Conservation (phyloP, 2,113 vertebrate species). For the Camelus dromedarius region DNA sequence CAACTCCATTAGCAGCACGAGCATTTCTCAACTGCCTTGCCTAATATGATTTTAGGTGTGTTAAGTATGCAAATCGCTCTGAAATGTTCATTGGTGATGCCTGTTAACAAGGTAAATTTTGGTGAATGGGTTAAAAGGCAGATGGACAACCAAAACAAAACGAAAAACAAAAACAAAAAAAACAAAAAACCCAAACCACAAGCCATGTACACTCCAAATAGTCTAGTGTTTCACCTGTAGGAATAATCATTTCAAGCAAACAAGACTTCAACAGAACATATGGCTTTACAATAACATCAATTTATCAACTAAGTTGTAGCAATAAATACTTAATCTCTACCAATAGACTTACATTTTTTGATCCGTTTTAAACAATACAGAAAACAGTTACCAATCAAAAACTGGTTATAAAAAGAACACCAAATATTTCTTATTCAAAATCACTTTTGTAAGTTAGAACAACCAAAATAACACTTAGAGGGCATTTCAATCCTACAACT, state of each 20-base stretch:
- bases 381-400: conserved; percentile 95
- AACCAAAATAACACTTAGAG: conserved; percentile 89
- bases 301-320: conserved; percentile 90
- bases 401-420: conserved; percentile 93
- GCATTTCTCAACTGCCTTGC: conserved; percentile 81
- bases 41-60: conserved; percentile 77
- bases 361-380: conserved; percentile 92
- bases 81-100: conserved; percentile 82
- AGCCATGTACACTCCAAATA: conserved; percentile 89
- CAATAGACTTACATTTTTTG: conserved; percentile 91
- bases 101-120: conserved; percentile 82
- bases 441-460: conserved; percentile 89
- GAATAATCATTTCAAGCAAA: conserved; percentile 87
- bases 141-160: conserved; percentile 85
- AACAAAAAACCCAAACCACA: conserved; percentile 76
- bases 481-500: conserved; percentile 81
- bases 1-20: conserved; percentile 80
- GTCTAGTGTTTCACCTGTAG: conserved; percentile 87
- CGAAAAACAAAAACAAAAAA: conserved; percentile 65
- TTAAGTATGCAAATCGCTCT: conserved; percentile 81
- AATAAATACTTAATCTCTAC: conserved; percentile 96
- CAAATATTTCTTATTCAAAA: conserved; percentile 89
- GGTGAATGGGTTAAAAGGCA: conserved; percentile 88
- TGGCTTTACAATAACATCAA: conserved; percentile 91
- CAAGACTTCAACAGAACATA: conserved; percentile 88